Base-by-base conservation (phyloP, 1,140 invertebrate genomes). In the Drosophila persimilis region DNA sequence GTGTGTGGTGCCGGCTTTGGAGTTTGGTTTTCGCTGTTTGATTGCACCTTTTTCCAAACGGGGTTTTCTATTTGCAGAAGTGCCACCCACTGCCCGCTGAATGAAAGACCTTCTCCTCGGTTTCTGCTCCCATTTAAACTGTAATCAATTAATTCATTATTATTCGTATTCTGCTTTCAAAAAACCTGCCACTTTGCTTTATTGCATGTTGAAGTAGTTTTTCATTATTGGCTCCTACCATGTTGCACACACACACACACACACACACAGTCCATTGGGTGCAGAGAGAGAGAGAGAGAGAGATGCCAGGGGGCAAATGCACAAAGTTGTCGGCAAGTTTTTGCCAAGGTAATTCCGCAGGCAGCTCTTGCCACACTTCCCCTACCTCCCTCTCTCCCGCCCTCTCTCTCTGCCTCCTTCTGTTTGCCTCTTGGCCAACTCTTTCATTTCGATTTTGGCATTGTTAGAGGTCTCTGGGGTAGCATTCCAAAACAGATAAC, bases 71-170 rank as follows among this genome's bases (percentile, higher is more conserved):
- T 76, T 80, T 61, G 65, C 52, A 41, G 47, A 29, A n/a, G 22
- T 17, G 8, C 26, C 44, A 26, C 24, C 24, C 24, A 26, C 24
- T 0, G 24, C 48, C 48, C 39, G 15, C 31, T 26, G 2, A 15
- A 17, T 7, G 17, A 50, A 35, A 24, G 47, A 43, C 50, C 65
- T 69, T 48, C 13, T 31, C 41, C 6, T 39, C 9, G 24, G 26
- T 44, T 26, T 35, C 45, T 39, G 17, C 56, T 44, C 26, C 62
- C 78, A 81, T 88, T 78, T 88, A 86, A 39, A 75, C 83, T 86
- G 83, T 81, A 88, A 81, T 88, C 81, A 86, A 86, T 86, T 86
- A 86, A 86, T 81, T 86, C 71, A 75, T 81, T 81, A 88, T 88
- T 86, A 83, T 81, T 88, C 72, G 80, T 59, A 78, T 81, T 88